phyloP scores from a whole-genome alignment of 2,888 invertebrate genomes.

The Acleris holmiana region DNA sequence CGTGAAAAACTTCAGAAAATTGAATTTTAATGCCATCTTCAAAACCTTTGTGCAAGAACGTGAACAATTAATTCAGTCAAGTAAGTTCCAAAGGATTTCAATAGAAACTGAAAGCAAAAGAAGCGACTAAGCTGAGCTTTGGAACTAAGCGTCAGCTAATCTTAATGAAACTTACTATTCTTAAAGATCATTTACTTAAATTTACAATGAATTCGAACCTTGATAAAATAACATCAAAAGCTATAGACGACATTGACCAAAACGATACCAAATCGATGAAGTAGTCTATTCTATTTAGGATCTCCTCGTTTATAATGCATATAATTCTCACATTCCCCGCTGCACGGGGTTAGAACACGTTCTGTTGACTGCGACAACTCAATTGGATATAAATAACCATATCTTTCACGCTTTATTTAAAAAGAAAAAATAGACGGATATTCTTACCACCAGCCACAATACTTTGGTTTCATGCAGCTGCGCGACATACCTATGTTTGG shows the following conservation, averaged over 20 bases:
- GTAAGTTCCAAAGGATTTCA: background rate
- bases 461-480: too few species aligned
- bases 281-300: conserved; percentile 31
- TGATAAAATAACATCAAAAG: background rate
- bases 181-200: too few species aligned
- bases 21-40: conserved; percentile 5
- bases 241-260: conserved; percentile 2
- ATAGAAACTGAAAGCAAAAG: background rate
- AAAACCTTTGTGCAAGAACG: conserved; percentile 11
- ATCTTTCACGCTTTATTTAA: background rate
- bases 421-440: background rate
- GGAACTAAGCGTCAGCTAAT: too few species aligned
- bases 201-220: too few species aligned
- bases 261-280: conserved; percentile 18
- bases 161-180: too few species aligned
- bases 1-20: conserved; percentile 8
- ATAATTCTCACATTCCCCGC: conserved; percentile 15
- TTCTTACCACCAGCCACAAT: too few species aligned
- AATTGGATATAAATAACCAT: conserved; percentile 9
- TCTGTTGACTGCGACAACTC: background rate
- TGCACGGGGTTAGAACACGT: conserved; percentile 6
- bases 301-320: conserved; percentile 22
- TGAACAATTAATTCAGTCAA: background rate
- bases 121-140: background rate
- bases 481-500: too few species aligned